A percentile compares a stretch with the other conserved stretches of the same genome.
These are phyloP conservation scores for Muscicapa striata DNA, from an alignment of 2,797 vertebrate genomes.

Conservation along the genomic window DNA sequence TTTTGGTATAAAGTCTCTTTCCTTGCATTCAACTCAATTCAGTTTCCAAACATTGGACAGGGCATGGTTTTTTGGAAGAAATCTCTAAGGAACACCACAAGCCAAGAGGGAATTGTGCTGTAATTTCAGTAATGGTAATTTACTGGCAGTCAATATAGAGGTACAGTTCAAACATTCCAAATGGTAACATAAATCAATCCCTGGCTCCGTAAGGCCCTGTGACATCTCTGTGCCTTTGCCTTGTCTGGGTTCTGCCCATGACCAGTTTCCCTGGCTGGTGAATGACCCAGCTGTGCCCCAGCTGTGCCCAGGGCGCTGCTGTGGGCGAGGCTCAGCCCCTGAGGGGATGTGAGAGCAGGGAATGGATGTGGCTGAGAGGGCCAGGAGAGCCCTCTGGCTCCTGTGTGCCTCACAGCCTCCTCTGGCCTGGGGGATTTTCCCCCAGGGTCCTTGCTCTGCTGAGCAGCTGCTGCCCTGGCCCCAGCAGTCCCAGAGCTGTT, in stretches of 20 bases:
- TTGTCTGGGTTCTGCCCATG: not conserved
- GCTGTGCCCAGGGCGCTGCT: not conserved
- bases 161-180: not conserved
- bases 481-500: not conserved
- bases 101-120: not conserved
- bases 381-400: not conserved
- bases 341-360: not conserved
- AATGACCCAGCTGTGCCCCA: not conserved
- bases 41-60: not conserved
- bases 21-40: not conserved
- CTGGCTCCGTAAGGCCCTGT: not conserved
- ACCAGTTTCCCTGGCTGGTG: not conserved
- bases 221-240: not conserved
- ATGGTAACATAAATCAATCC: not conserved
- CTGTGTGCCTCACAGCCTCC: not conserved
- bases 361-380: not conserved
- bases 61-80: not conserved
- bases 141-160: not conserved
- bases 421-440: not conserved
- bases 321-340: not conserved
- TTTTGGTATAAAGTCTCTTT: not conserved
- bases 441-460: not conserved
- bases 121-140: not conserved
- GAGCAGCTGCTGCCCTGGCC: not conserved
- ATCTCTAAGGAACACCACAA: not conserved